Evolutionary conservation across 2,888 invertebrate genomes (phyloP).

Genomic region (Lydus trimaculatus): DNA sequence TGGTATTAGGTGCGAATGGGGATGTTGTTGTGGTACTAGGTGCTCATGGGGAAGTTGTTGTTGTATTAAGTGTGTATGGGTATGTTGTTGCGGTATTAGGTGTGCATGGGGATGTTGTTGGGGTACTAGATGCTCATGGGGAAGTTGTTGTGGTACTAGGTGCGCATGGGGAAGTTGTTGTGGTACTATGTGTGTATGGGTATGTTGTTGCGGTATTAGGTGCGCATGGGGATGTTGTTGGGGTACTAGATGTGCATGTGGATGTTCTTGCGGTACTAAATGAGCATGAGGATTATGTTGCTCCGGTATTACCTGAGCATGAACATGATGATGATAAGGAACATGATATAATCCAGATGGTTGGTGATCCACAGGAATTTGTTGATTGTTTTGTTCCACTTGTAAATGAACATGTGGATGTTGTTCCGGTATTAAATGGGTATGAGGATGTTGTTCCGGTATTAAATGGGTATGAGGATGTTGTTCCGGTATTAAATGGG

Average conservation of each 20-base stretch:
- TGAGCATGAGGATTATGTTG: not conserved
- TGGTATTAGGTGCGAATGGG: constrained; percentile 17
- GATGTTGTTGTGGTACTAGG: not conserved
- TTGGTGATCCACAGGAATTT: not conserved
- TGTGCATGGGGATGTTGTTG: constrained; percentile 7
- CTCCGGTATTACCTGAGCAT: not conserved
- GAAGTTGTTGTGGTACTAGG: constrained; percentile 3
- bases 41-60: not conserved
- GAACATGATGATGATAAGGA: no score
- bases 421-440: not conserved
- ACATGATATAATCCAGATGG: no score
- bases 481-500: constrained; percentile 27
- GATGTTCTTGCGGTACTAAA: not conserved
- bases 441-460: constrained; percentile 15
- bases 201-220: not conserved
- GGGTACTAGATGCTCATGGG: constrained; percentile 19
- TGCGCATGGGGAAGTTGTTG: constrained; percentile 19
- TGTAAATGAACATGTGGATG: not conserved
- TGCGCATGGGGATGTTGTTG: not conserved
- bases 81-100: not conserved
- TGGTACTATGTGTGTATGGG: not conserved
- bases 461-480: constrained; percentile 32
- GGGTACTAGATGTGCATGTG: not conserved
- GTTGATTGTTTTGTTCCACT: not conserved
- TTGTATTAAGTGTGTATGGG: not conserved